phyloP scores from a whole-genome alignment of 2,113 vertebrate species.

The Ctenomys sociabilis region DNA sequence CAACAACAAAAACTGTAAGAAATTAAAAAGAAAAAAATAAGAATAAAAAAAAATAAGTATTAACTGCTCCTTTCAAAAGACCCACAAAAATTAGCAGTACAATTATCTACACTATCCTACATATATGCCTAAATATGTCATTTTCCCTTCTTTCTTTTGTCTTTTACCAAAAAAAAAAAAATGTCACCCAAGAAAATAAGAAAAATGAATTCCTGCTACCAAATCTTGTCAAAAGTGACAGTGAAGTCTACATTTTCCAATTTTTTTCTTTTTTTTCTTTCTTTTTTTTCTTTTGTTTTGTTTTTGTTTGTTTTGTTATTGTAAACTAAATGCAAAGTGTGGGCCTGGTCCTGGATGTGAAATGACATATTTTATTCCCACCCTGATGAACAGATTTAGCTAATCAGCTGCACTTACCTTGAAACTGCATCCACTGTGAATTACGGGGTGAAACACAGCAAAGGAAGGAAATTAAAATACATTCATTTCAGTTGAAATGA shows the following conservation, averaged over 20 bases:
- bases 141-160: no score
- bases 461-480: not conserved
- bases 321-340: not conserved
- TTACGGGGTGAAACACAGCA: not conserved
- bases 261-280: not conserved
- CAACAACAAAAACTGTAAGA: no score
- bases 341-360: not conserved
- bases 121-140: no score
- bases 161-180: not conserved
- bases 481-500: not conserved
- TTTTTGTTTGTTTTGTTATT: not conserved
- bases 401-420: not conserved
- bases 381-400: not conserved
- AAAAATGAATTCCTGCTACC: not conserved
- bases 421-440: not conserved
- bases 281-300: not conserved
- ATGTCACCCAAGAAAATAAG: not conserved
- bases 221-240: not conserved
- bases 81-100: no score
- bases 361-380: not conserved
- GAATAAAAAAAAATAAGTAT: no score
- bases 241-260: not conserved
- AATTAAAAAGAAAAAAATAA: no score
- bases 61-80: no score
- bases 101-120: no score